These are phyloP conservation scores for Nothocercus nigrocapillus DNA, from an alignment of 2,113 vertebrate genomes.

Conservation along the genomic window DNA sequence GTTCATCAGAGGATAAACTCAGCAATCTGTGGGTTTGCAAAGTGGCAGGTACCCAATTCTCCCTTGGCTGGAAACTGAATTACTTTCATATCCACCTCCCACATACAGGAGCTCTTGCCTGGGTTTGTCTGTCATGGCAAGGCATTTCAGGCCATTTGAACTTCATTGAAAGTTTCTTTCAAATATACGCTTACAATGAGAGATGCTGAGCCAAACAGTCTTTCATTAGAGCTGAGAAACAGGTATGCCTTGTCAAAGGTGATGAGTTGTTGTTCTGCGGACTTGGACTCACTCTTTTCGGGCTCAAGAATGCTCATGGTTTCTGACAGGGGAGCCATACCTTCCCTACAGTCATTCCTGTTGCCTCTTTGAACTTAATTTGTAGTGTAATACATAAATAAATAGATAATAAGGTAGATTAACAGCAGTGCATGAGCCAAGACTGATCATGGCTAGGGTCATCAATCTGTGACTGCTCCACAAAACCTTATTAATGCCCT, in stretches of 20 bases:
- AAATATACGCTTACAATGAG: neutral
- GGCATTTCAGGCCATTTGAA: slow-evolving; percentile 18
- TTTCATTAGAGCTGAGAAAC: neutral
- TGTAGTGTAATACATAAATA: neutral
- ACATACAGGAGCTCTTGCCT: neutral
- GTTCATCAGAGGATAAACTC: slow-evolving; percentile 52
- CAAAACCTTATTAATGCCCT: neutral
- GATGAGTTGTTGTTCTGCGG: neutral
- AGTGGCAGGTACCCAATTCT: slow-evolving; percentile 55
- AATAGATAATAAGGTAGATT: neutral
- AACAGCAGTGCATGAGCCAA: neutral
- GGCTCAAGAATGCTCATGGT: neutral
- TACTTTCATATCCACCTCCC: slow-evolving; percentile 44
- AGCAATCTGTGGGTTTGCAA: slow-evolving; percentile 60
- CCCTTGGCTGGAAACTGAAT: slow-evolving; percentile 44
- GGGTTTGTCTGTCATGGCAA: slow-evolving; percentile 32
- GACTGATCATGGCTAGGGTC: neutral
- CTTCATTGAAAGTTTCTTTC: neutral
- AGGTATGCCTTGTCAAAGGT: neutral
- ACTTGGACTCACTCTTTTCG: neutral
- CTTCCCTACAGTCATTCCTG: neutral
- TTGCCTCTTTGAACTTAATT: neutral
- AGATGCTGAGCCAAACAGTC: neutral
- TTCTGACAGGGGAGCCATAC: neutral
- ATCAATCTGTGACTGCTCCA: fast-evolving